A percentile compares a stretch with the other conserved stretches of the same genome.
Evolutionary conservation across 2,888 invertebrate genomes (phyloP).

Genomic region (Campoplex nolae): DNA sequence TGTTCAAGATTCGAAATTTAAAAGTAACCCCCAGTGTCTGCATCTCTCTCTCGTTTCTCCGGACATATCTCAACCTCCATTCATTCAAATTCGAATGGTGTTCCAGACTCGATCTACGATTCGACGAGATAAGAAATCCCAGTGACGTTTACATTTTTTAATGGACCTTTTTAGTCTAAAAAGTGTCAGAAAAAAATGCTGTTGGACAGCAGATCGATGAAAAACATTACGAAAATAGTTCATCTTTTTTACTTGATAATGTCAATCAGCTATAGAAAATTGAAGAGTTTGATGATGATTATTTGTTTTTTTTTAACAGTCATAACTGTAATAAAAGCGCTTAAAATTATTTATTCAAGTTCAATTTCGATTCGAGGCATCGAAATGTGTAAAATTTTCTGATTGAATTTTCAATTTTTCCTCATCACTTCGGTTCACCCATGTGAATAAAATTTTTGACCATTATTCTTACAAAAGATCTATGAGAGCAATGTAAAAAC

Average conservation of each 20-base stretch:
- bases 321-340: neutral
- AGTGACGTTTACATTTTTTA: neutral
- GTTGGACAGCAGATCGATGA: neutral
- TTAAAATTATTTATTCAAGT: too few relatives aligned
- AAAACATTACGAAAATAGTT: neutral
- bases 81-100: slow-evolving; percentile 9
- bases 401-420: neutral
- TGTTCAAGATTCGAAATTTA: slow-evolving; percentile 67
- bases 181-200: neutral
- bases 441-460: neutral
- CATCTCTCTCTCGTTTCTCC: neutral
- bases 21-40: neutral
- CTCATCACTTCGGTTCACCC: neutral
- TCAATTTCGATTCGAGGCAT: neutral
- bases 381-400: neutral
- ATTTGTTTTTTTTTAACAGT: neutral
- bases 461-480: neutral
- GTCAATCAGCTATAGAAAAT: neutral
- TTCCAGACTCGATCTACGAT: neutral
- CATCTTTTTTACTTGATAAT: neutral
- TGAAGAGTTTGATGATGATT: neutral
- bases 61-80: neutral
- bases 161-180: neutral
- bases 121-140: neutral
- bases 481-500: neutral